Conservation (phyloP, 2,888 invertebrate species). For the Parnassius glacialis region DNA sequence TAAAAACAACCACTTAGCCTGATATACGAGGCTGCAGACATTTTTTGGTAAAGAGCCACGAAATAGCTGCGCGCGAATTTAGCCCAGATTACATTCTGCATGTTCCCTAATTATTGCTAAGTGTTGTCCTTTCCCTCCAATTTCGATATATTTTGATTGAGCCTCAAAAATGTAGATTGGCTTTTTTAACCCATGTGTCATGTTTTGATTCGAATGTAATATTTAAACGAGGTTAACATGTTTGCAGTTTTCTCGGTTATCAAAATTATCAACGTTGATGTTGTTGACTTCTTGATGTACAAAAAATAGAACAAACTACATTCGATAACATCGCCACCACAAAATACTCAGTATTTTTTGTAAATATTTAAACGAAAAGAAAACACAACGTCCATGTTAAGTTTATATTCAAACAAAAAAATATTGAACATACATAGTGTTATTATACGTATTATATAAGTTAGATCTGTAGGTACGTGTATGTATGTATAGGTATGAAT, state of each 20-base stretch:
- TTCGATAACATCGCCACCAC: too few relatives aligned
- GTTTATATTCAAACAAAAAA: too few relatives aligned
- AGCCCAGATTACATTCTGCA: slow-evolving; percentile 36
- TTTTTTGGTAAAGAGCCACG: slow-evolving; percentile 23
- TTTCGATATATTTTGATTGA: slow-evolving; percentile 50
- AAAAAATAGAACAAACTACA: neutral
- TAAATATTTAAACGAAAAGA: too few relatives aligned
- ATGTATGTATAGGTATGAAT: too few relatives aligned
- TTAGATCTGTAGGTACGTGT: too few relatives aligned
- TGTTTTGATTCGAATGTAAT: slow-evolving; percentile 6
- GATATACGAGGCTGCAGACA: slow-evolving; percentile 9
- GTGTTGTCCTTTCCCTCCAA: slow-evolving; percentile 44
- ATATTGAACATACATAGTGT: too few relatives aligned
- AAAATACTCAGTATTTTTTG: neutral
- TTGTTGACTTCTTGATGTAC: neutral
- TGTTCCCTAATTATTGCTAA: slow-evolving; percentile 40
- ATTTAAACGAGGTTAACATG: too few relatives aligned
- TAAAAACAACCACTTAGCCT: slow-evolving; percentile 15
- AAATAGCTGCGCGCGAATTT: slow-evolving; percentile 21
- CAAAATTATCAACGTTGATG: neutral
- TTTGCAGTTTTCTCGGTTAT: too few relatives aligned
- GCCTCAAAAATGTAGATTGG: slow-evolving; percentile 54
- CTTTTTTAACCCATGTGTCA: slow-evolving; percentile 9
- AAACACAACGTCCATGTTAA: too few relatives aligned
- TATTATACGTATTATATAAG: too few relatives aligned